Evolutionary conservation across 1,140 invertebrate genomes (phyloP), one percentile per base, ranked within the genome.

Genomic region (Acromyrmex charruanus): DNA sequence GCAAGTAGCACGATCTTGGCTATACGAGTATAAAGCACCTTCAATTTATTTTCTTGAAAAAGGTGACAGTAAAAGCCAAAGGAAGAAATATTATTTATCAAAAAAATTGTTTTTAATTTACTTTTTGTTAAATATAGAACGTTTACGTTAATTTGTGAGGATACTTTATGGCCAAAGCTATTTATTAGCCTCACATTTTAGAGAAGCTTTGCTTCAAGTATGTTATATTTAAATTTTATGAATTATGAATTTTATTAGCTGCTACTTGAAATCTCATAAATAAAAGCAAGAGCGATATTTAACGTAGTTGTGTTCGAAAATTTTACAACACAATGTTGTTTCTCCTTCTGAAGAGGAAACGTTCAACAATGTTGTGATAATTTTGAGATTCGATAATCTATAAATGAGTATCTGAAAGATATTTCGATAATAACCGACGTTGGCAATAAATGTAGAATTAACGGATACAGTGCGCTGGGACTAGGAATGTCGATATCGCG

Each of bases 401-500:
- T 66, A 53, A 35, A 80, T 55, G 51, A 39, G 49, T 31, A 31
- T 80, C n/a, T 58, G n/a, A 25, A 25, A 69, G 53, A 44, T 58
- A 69, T 63, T 28, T 35, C 21, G 65, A 69, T 55, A 55, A 69
- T 69, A 68, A 69, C 31, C 49, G 49, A 55, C 63, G 25, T 44
- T 68, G 49, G 31, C 28, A 5, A 80, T 51, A 80, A 68, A 69
- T 7, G 49, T 9, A 69, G 31, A 80, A 69, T 80, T 69, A 77
- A 69, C 31, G 61, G n/a, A 80, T 65, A 66, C 0, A 68, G 35
- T 6, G 7, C 14, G 39, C 10, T 18, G 58, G 35, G 4, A 39
- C 25, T 61, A 84, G 55, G n/a, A 75, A 21, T 55, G 69, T 61
- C 80, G 68, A 74, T 84, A 84, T 51, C 80, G 55, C 53, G 80